phyloP scores from a whole-genome alignment of 2,113 vertebrate species.

The Nannospalax galili region DNA sequence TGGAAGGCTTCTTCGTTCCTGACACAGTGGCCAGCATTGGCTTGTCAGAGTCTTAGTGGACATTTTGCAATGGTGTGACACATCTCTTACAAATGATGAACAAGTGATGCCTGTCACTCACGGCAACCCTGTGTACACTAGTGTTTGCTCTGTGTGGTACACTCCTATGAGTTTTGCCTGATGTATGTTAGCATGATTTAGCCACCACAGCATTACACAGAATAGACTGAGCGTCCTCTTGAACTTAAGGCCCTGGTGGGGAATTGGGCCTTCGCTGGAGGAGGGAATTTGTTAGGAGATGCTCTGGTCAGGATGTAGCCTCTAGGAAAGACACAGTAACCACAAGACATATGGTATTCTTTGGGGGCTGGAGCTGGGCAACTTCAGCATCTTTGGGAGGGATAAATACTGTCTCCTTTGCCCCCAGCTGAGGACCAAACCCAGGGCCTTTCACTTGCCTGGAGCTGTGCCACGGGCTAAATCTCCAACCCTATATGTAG shows the following conservation, averaged over 20 bases:
- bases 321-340: too few relatives aligned
- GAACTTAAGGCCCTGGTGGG: too few relatives aligned
- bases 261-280: background rate
- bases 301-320: background rate
- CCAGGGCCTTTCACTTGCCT: too few relatives aligned
- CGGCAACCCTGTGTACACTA: background rate
- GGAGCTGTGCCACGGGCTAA: too few relatives aligned
- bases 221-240: background rate
- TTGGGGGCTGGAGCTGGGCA: background rate
- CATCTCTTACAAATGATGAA: background rate
- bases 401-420: too few relatives aligned
- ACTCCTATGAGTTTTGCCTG: background rate
- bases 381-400: too few relatives aligned
- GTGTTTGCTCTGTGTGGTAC: fast-evolving
- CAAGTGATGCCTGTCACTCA: background rate
- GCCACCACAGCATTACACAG: background rate
- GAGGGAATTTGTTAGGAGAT: background rate
- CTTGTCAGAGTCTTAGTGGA: background rate
- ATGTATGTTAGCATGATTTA: background rate
- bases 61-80: background rate
- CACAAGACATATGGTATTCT: too few relatives aligned
- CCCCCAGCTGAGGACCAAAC: too few relatives aligned
- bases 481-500: too few relatives aligned
- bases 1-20: too few relatives aligned
- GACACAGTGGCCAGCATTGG: too few relatives aligned